Evolutionary conservation across 2,797 vertebrate genomes (phyloP), one percentile per base, ranked within the genome.

Genomic region (Holocentrus rufus): DNA sequence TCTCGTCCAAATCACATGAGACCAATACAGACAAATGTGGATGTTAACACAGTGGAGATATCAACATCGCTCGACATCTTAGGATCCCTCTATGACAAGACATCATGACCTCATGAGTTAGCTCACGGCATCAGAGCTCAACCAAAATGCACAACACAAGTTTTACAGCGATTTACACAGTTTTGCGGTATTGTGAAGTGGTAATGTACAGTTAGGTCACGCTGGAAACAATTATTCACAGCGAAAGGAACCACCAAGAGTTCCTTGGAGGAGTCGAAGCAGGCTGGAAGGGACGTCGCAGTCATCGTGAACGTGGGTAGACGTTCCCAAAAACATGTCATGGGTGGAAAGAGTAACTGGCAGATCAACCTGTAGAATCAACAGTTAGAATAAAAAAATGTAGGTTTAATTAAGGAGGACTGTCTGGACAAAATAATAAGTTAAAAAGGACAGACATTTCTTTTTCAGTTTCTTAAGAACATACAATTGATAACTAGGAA

Each of bases 151-250:
- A 47, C 70, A 66, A 69, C 64, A 39, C n/a, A 69, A 54, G 72
- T 81, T 65, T 47, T 76, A 65, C 65, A 68, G 55, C 22, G 74
- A 82, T 74, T 76, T 72, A 27, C 68, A 71, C 52, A 14, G 63
- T 54, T 77, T 20, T 67, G 78, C 23, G 50, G 62, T 67, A 50
- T 23, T 69, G 78, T 59, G 44, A 66, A 47, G 75, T n/a, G 30
- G 76, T 73, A 64, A 69, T 25, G 52, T 49, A 53, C 62, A 22
- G 62, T 83, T 81, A 81, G 72, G 68, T 85, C 78, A 79, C 72
- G 60, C 62, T 81, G 85, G 89, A 89, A 90, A 89, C 72, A 77
- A 34, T 81, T 75, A 69, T 67, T 85, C 84, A 81, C 27, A 20
- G 39, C 8, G 66, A 59, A 59, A 56, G 56, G 25, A n/a, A 44